Evolutionary conservation across 1,140 invertebrate genomes (phyloP).

Genomic region (Lepidurus packardi): DNA sequence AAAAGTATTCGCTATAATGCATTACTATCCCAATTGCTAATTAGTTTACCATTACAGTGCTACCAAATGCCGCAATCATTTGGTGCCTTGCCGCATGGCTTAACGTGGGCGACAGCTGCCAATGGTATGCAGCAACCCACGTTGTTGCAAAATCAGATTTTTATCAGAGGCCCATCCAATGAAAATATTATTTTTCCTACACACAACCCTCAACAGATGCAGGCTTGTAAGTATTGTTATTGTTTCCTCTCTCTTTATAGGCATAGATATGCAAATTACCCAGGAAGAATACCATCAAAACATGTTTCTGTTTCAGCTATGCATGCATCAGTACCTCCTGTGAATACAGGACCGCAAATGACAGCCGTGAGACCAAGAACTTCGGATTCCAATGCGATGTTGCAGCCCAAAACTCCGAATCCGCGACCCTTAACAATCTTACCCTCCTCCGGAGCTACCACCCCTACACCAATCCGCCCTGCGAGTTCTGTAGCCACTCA

Average conservation of each 20-base stretch:
- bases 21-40: not conserved
- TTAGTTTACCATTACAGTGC: constrained; percentile 31
- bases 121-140: constrained; percentile 54
- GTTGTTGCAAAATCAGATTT: constrained; percentile 66
- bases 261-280: not conserved
- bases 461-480: constrained; percentile 53
- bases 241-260: not conserved
- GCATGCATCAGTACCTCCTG: constrained; percentile 34
- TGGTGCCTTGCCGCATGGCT: constrained; percentile 60
- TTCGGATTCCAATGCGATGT: constrained; percentile 42
- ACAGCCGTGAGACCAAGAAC: constrained; percentile 37
- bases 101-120: constrained; percentile 50
- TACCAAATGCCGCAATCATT: constrained; percentile 38
- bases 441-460: constrained; percentile 53
- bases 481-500: constrained; percentile 72
- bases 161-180: constrained; percentile 67
- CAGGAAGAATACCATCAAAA: not conserved
- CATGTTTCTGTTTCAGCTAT: constrained; percentile 27
- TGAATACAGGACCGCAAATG: constrained; percentile 33
- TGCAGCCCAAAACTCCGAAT: constrained; percentile 48
- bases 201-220: constrained; percentile 55
- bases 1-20: not conserved
- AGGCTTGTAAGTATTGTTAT: constrained; percentile 22
- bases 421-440: constrained; percentile 57
- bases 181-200: constrained; percentile 83